Base-by-base conservation (phyloP, 2,797 vertebrate genomes). In the Liasis olivaceus region DNA sequence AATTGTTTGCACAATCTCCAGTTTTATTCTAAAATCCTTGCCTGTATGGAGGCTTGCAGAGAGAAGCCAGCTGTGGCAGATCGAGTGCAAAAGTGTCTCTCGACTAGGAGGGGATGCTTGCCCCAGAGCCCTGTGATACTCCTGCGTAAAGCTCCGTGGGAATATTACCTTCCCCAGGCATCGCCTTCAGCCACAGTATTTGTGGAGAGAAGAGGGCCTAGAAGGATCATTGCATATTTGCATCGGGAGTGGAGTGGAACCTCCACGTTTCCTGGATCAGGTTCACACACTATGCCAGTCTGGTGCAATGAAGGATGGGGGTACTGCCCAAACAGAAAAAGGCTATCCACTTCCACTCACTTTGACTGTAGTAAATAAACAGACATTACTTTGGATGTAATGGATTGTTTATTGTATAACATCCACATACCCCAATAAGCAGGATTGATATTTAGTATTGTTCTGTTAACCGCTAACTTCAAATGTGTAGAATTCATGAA, bases 401-500 rank as follows among this genome's bases (percentile, higher is more conserved):
- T 47, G 36, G 31, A 7, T 88, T 14, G 42, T 47, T 60, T 63
- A 42, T 54, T 42, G 36, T 11, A 26, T 63, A 63, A 62, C 11
- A 24, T 13, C 51, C 26, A 54, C 0, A 85, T 5, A 36, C 47
- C 9, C 36, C 36, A 42, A 85, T 7, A 58, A 26, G 47, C 12
- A 11, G 7, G 84, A 17, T n/a, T 85, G 24, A 28, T 85, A 62
- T 12, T 87, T 62, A 87, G 59, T 28, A 59, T 87, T 60, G 17
- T 31, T 59, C 22, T 36, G 3, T 60, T 87, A 54, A 0, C 56
- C 91, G 91, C 85, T 90, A 47, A 26, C 42, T 62, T 92, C 20
- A 72, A 11, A 84, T 1, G 3, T 8, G 11, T 0, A 77, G 22
- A 51, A 31, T 22, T 89, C 0, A 0, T 15, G 42, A 51, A 58